These are phyloP conservation scores for Corythoichthys intestinalis DNA, from an alignment of 2,113 vertebrate species.

Conservation along the genomic window DNA sequence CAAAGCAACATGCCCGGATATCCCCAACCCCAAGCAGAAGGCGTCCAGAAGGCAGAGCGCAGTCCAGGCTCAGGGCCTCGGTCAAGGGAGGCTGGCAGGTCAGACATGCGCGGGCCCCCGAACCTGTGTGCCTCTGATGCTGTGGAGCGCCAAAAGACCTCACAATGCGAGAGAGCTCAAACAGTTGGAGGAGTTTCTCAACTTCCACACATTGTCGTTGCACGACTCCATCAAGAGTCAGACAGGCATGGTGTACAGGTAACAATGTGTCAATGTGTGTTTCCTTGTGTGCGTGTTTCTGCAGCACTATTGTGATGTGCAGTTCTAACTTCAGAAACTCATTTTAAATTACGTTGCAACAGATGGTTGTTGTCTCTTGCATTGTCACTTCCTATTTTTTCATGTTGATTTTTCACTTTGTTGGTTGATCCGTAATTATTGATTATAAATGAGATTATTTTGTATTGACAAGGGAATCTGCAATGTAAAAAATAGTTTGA, in stretches of 20 bases:
- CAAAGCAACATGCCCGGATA: constrained; percentile 77
- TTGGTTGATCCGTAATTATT: neutral
- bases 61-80: constrained; percentile 35
- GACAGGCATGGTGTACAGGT: constrained; percentile 88
- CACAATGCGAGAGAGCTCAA: constrained; percentile 66
- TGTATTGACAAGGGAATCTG: neutral
- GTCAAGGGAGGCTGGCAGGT: constrained; percentile 48
- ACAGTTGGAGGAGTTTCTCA: constrained; percentile 80
- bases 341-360: neutral
- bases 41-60: constrained; percentile 49
- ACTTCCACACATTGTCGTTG: constrained; percentile 75
- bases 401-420: neutral
- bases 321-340: neutral
- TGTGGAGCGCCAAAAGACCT: constrained; percentile 57
- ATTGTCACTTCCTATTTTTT: constrained; percentile 1
- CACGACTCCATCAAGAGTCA: constrained; percentile 72
- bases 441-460: neutral
- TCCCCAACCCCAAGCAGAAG: constrained; percentile 77
- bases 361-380: constrained; percentile 1
- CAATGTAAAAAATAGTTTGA: neutral
- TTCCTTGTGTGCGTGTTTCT: constrained; percentile 15
- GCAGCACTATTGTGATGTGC: neutral
- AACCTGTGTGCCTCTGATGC: constrained; percentile 36
- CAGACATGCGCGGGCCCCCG: constrained; percentile 20
- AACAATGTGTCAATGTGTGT: constrained; percentile 32